Conservation (phyloP, 2,888 invertebrate species). For the Thymelicus sylvestris region DNA sequence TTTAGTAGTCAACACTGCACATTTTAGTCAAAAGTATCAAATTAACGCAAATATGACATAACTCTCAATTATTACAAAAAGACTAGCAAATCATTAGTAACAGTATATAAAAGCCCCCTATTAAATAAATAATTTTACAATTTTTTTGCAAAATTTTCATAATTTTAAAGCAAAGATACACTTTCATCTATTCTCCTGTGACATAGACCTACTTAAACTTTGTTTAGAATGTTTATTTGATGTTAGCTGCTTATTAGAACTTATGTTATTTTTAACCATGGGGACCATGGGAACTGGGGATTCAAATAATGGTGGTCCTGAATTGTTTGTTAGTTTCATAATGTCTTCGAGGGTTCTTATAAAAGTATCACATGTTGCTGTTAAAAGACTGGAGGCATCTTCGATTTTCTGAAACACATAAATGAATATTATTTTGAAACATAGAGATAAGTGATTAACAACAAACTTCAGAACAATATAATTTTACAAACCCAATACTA, state of each 20-base stretch:
- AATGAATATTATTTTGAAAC: neutral
- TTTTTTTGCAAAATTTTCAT: slow-evolving; percentile 24
- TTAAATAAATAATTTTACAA: neutral
- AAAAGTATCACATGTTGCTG: slow-evolving; percentile 93
- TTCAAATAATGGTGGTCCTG: slow-evolving; percentile 59
- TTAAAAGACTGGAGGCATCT: slow-evolving; percentile 89
- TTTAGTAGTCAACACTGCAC: no score
- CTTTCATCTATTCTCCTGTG: slow-evolving; percentile 79
- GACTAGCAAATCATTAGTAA: neutral
- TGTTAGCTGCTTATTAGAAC: slow-evolving; percentile 50
- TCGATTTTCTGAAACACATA: slow-evolving; percentile 86
- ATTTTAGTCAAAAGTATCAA: neutral
- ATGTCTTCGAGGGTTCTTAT: slow-evolving; percentile 92
- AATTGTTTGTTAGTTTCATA: slow-evolving; percentile 85
- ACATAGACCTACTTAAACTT: slow-evolving; percentile 67
- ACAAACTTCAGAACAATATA: no score
- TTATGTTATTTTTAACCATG: slow-evolving; percentile 55
- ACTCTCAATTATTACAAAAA: neutral
- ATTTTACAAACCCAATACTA: no score
- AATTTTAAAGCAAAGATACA: neutral
- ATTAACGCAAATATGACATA: neutral
- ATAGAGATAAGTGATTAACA: no score
- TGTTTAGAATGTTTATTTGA: slow-evolving; percentile 59
- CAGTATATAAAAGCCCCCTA: neutral
- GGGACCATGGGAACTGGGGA: slow-evolving; percentile 64